Conservation (phyloP, 64 coral and sea anemone species). For the Montipora foliosa region DNA sequence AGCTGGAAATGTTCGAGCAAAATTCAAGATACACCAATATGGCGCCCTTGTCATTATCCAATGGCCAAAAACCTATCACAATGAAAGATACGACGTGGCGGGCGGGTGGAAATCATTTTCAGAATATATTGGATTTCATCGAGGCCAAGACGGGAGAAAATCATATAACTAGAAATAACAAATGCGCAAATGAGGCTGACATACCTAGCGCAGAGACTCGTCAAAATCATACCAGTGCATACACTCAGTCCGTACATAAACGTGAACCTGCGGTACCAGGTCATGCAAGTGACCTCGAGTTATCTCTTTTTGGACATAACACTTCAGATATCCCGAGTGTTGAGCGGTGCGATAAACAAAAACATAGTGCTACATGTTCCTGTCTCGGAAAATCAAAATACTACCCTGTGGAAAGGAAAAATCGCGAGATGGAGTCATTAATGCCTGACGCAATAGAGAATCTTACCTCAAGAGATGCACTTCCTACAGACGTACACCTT, state of each 20-base stretch:
- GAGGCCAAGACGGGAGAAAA: too few relatives aligned
- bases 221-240: too few relatives aligned
- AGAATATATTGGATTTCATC: too few relatives aligned
- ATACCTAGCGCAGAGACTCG: too few relatives aligned
- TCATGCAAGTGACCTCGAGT: not conserved
- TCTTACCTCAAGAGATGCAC: not conserved
- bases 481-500: not conserved
- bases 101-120: conserved; percentile 12
- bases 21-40: not conserved
- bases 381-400: conserved; percentile 64
- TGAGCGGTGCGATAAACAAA: conserved; percentile 10
- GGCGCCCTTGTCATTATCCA: not conserved
- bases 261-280: too few relatives aligned
- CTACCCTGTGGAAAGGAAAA: conserved; percentile 35
- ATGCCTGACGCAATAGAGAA: conserved; percentile 9
- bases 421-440: conserved; percentile 41
- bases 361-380: conserved; percentile 35
- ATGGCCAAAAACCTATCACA: not conserved
- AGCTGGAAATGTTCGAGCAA: conserved; percentile 83
- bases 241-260: too few relatives aligned
- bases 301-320: not conserved
- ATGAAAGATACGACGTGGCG: not conserved
- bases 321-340: not conserved
- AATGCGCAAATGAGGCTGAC: too few relatives aligned
- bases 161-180: too few relatives aligned